Evolutionary conservation across 2,888 invertebrate species (phyloP).

Genomic region (Dasysyrphus albostriatus): DNA sequence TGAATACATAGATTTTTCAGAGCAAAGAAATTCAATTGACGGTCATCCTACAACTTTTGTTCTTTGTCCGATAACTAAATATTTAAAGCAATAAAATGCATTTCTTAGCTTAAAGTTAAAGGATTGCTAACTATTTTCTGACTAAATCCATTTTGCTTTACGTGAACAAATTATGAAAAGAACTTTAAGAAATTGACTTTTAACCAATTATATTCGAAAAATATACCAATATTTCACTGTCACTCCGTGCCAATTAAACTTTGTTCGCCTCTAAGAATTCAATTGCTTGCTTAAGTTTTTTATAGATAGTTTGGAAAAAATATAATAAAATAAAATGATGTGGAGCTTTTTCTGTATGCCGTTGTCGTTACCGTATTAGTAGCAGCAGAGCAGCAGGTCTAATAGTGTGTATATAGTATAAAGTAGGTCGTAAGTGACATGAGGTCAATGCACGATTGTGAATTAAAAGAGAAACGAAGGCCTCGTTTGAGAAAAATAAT

Average conservation of each 20-base stretch:
- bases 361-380: conserved; percentile 25
- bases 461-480: conserved; percentile 78
- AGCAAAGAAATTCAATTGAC: too few species aligned
- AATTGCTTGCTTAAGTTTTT: conserved; percentile 34
- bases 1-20: too few species aligned
- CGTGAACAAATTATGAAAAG: background rate
- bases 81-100: too few species aligned
- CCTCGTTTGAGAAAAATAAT: conserved; percentile 45
- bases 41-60: too few species aligned
- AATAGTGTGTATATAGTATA: conserved; percentile 30
- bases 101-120: too few species aligned
- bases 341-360: conserved; percentile 49
- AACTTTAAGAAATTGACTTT: background rate
- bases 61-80: too few species aligned
- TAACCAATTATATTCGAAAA: background rate
- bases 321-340: background rate
- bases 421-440: conserved; percentile 78
- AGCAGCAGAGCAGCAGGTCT: conserved; percentile 5
- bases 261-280: conserved; percentile 27
- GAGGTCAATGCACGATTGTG: conserved; percentile 78
- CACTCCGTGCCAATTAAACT: conserved; percentile 34
- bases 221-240: background rate
- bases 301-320: background rate
- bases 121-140: too few species aligned
- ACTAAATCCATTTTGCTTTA: too few species aligned